Conservation (phyloP, 2,113 vertebrate genomes). For the Sminthopsis crassicaudata region DNA sequence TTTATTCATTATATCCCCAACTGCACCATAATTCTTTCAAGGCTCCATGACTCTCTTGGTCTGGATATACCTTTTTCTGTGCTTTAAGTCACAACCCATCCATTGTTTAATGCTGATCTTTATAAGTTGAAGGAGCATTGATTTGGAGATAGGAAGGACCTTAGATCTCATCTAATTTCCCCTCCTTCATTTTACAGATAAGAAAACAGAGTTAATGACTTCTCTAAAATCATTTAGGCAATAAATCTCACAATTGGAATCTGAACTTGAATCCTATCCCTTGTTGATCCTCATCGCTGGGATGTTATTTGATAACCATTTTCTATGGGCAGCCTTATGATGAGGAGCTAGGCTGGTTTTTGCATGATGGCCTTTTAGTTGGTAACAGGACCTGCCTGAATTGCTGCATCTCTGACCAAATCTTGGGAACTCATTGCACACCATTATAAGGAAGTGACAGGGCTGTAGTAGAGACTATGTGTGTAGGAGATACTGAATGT, state of each 20-base stretch:
- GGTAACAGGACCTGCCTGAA: neutral
- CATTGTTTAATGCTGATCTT: neutral
- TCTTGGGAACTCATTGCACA: neutral
- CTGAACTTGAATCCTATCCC: neutral
- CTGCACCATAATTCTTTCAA: neutral
- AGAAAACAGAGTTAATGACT: neutral
- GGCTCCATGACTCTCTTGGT: neutral
- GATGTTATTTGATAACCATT: neutral
- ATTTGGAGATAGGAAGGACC: neutral
- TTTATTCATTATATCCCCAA: too few relatives aligned
- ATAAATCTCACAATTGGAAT: neutral
- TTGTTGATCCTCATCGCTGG: neutral
- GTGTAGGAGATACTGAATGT: neutral
- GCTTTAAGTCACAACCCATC: neutral
- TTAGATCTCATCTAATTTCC: neutral
- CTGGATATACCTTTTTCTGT: neutral
- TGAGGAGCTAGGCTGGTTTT: neutral
- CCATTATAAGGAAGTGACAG: neutral
- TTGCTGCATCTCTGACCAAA: neutral
- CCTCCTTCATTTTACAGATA: neutral
- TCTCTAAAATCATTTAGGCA: neutral
- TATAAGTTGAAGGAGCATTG: neutral
- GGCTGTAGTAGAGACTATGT: neutral
- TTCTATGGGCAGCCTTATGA: neutral
- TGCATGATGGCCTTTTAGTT: neutral